Conservation (phyloP, 2,797 vertebrate genomes). For the Thaleichthys pacificus region DNA sequence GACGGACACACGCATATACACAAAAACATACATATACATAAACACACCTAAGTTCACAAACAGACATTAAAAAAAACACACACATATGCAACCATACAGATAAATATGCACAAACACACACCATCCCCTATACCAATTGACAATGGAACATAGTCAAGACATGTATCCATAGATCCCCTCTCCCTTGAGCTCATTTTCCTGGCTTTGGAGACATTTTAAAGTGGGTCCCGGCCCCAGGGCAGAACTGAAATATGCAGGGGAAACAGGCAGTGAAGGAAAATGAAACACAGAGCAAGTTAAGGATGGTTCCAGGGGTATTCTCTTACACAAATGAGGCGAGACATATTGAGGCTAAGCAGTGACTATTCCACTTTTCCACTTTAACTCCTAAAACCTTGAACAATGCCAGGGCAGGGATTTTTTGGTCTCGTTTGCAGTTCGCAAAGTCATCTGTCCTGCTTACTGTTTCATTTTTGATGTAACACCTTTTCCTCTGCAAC, state of each 20-base stretch:
- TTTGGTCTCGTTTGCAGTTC: neutral
- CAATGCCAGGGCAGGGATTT: slow-evolving; percentile 1
- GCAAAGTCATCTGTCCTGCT: neutral
- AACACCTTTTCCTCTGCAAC: neutral
- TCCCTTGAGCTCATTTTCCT: slow-evolving; percentile 31
- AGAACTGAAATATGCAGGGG: slow-evolving; percentile 52
- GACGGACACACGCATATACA: neutral
- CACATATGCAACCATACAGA: neutral
- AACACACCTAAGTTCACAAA: neutral
- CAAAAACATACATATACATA: neutral
- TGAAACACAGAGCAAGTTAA: slow-evolving; percentile 24
- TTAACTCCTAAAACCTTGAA: slow-evolving; percentile 32
- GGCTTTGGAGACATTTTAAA: slow-evolving; percentile 44
- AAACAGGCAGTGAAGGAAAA: slow-evolving; percentile 38
- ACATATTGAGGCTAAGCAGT: slow-evolving; percentile 50
- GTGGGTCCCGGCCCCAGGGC: slow-evolving; percentile 45
- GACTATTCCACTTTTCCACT: slow-evolving; percentile 32
- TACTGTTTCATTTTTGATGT: neutral
- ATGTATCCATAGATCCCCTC: slow-evolving; percentile 24
- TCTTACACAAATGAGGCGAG: slow-evolving; percentile 48
- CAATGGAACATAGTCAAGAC: slow-evolving; percentile 36
- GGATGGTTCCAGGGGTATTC: slow-evolving; percentile 30
- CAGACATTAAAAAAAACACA: neutral
- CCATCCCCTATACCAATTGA: slow-evolving; percentile 14
- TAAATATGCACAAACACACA: slow-evolving; percentile 2